These are phyloP conservation scores for Montipora cactus DNA, from an alignment of 64 coral and sea anemone species.

Conservation along the genomic window DNA sequence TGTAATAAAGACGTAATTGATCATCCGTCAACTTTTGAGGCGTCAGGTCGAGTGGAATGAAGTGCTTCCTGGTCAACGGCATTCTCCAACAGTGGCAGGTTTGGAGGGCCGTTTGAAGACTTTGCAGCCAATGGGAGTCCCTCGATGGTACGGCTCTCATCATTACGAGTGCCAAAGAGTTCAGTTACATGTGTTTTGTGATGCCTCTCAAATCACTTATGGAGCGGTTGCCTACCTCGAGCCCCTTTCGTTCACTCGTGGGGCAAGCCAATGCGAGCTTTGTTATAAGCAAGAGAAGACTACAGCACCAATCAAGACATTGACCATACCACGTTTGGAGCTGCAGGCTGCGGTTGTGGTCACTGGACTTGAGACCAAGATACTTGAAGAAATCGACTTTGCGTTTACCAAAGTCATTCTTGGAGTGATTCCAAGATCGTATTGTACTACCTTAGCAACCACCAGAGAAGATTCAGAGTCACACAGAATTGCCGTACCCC, in stretches of 20 bases:
- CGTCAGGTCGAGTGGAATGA: too few relatives aligned
- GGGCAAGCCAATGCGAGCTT: background rate
- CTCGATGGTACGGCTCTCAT: background rate
- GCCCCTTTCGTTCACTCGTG: background rate
- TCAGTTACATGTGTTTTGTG: background rate
- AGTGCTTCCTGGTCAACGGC: background rate
- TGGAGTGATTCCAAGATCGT: constrained; percentile 9
- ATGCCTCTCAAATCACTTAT: constrained; percentile 5
- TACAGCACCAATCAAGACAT: background rate
- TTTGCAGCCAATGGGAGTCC: background rate
- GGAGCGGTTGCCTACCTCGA: constrained; percentile 32
- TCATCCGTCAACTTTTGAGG: too few relatives aligned
- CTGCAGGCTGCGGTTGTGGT: background rate
- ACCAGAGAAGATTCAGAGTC: constrained; percentile 7
- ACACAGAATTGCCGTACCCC: background rate
- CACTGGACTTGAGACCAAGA: background rate
- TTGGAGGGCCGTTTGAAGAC: constrained; percentile 1
- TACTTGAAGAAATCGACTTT: background rate
- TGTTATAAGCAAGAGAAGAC: constrained; percentile 19
- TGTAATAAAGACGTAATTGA: background rate
- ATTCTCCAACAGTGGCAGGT: constrained; percentile 11
- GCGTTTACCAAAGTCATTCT: background rate
- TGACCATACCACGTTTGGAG: background rate
- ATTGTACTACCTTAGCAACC: background rate
- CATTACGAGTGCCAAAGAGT: background rate